Conservation (phyloP, 2,888 invertebrate species). For the Yponomeuta evonymella region DNA sequence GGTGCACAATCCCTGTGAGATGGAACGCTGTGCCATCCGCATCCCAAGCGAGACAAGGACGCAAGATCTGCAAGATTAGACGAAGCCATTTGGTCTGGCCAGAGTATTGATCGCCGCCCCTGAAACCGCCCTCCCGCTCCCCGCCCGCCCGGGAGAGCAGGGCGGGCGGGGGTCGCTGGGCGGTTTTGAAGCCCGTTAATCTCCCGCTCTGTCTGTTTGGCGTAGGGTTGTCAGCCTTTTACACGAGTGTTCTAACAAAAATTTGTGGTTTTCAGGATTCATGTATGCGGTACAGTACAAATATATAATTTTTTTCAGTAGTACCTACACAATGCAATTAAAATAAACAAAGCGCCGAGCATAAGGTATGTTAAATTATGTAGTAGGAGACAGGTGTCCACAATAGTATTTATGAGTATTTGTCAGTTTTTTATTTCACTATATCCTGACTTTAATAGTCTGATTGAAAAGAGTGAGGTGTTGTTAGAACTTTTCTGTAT, state of each 20-base stretch:
- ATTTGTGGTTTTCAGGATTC: too few relatives aligned
- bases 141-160: constrained; percentile 20
- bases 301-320: too few relatives aligned
- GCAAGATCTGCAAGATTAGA: constrained; percentile 64
- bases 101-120: constrained; percentile 30
- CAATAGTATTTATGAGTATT: neutral
- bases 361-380: neutral
- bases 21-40: constrained; percentile 31
- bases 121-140: constrained; percentile 16
- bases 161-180: constrained; percentile 25
- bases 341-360: too few relatives aligned
- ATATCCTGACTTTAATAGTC: too few relatives aligned
- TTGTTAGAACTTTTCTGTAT: too few relatives aligned
- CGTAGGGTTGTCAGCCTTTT: constrained; percentile 23
- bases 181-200: constrained; percentile 55
- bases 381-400: neutral
- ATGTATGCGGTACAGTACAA: too few relatives aligned
- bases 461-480: too few relatives aligned
- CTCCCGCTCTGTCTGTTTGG: constrained; percentile 52
- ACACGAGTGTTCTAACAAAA: too few relatives aligned
- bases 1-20: neutral
- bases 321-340: too few relatives aligned
- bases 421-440: too few relatives aligned
- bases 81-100: constrained; percentile 35
- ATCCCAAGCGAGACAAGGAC: constrained; percentile 62